Evolutionary conservation across 2,113 vertebrate species (phyloP).

Genomic region (Lophochroa leadbeateri): DNA sequence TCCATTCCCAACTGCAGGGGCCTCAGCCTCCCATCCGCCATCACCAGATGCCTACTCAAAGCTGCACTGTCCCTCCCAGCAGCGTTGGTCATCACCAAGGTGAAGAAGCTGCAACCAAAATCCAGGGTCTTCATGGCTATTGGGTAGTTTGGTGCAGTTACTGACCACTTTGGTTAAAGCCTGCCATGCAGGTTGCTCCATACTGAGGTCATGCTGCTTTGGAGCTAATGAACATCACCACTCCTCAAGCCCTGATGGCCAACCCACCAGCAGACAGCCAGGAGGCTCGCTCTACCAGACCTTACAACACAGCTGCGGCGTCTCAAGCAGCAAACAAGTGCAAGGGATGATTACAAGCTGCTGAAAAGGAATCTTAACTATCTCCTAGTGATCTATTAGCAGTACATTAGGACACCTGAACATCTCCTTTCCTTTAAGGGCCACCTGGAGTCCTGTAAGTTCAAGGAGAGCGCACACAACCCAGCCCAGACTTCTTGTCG

Average conservation of each 20-base stretch:
- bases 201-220: background rate
- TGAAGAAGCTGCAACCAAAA: background rate
- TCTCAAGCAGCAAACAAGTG: background rate
- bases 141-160: background rate
- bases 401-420: background rate
- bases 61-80: background rate
- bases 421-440: background rate
- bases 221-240: background rate
- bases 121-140: background rate
- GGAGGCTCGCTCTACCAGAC: background rate
- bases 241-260: background rate
- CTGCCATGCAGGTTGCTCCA: fast-evolving
- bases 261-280: background rate
- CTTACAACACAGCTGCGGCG: fast-evolving
- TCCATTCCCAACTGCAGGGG: background rate
- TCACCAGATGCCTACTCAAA: background rate
- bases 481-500: background rate
- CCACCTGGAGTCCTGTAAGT: background rate
- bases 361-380: background rate
- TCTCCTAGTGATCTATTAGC: background rate
- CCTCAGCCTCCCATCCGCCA: background rate
- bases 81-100: background rate
- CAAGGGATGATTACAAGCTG: background rate
- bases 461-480: background rate
- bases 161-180: background rate